Conservation (phyloP, 1,140 invertebrate genomes). For the Euwallacea similis region DNA sequence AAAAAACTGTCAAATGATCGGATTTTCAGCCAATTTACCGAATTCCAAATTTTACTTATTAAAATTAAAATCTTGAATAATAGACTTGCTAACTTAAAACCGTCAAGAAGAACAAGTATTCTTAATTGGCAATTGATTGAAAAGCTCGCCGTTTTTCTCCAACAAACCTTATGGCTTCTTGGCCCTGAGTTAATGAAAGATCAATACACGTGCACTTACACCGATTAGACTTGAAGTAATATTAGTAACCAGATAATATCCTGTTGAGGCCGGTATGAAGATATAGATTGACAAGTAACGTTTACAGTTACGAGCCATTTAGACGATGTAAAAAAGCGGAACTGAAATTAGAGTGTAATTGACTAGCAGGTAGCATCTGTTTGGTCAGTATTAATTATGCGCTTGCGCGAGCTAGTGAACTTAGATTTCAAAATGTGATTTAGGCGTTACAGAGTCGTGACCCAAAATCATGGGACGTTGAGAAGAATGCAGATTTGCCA, state of each 20-base stretch:
- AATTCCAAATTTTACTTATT: no score
- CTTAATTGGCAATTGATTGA: not conserved
- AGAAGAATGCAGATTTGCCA: constrained; percentile 12
- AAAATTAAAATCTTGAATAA: no score
- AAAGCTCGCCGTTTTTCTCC: not conserved
- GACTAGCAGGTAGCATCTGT: no score
- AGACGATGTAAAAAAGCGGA: constrained; percentile 5
- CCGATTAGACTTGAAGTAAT: not conserved
- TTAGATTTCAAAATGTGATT: no score
- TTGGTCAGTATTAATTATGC: no score
- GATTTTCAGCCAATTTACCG: no score
- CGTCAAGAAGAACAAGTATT: not conserved
- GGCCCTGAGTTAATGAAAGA: not conserved
- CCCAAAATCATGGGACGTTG: not conserved
- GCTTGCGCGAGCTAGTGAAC: no score
- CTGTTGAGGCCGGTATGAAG: not conserved
- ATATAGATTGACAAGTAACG: not conserved
- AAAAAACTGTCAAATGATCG: no score
- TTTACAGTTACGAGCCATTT: not conserved
- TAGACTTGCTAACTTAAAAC: no score
- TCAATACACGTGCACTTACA: constrained; percentile 1
- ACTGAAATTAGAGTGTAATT: not conserved
- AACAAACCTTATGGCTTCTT: constrained; percentile 1
- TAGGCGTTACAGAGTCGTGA: not conserved
- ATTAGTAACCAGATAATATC: not conserved